Evolutionary conservation across 2,888 invertebrate species (phyloP).

Genomic region (Cordilura impudica): DNA sequence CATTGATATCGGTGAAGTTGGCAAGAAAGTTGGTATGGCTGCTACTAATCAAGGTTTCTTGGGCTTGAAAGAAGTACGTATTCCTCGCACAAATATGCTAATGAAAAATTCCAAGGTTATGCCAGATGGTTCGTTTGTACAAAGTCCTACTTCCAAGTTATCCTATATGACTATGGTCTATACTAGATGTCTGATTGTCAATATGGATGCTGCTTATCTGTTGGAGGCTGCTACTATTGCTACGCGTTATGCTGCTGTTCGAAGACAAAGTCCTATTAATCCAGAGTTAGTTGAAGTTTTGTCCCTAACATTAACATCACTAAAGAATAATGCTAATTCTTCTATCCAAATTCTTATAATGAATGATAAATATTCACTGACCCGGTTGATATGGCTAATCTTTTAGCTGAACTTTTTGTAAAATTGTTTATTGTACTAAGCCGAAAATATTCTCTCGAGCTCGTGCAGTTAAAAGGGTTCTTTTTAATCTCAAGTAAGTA

Average conservation of each 20-base stretch:
- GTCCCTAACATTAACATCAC: too few relatives aligned
- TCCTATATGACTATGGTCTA: slow-evolving; percentile 92
- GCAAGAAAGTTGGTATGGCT: slow-evolving; percentile 93
- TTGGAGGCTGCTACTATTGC: slow-evolving; percentile 91
- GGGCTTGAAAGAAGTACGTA: slow-evolving; percentile 89
- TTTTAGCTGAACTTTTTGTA: too few relatives aligned
- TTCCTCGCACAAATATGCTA: slow-evolving; percentile 91
- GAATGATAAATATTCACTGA: too few relatives aligned
- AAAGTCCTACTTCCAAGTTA: slow-evolving; percentile 87
- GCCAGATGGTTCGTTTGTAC: slow-evolving; percentile 91
- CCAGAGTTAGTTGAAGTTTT: slow-evolving; percentile 84
- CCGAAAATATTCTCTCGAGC: too few relatives aligned
- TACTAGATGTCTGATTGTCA: slow-evolving; percentile 89
- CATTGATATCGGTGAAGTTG: slow-evolving; percentile 95
- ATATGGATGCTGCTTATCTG: slow-evolving; percentile 85
- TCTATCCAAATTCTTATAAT: too few relatives aligned
- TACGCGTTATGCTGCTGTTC: slow-evolving; percentile 90
- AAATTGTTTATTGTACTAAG: too few relatives aligned
- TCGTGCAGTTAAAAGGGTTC: too few relatives aligned
- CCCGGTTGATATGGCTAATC: too few relatives aligned
- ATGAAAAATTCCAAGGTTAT: slow-evolving; percentile 95
- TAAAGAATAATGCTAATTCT: too few relatives aligned
- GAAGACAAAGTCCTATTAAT: slow-evolving; percentile 91
- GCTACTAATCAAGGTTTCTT: slow-evolving; percentile 94
- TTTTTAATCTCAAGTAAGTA: too few relatives aligned